A percentile compares a stretch with the other conserved stretches of the same genome.
Conservation (phyloP, 2,888 invertebrate species). For the Dasypogon diadema region DNA sequence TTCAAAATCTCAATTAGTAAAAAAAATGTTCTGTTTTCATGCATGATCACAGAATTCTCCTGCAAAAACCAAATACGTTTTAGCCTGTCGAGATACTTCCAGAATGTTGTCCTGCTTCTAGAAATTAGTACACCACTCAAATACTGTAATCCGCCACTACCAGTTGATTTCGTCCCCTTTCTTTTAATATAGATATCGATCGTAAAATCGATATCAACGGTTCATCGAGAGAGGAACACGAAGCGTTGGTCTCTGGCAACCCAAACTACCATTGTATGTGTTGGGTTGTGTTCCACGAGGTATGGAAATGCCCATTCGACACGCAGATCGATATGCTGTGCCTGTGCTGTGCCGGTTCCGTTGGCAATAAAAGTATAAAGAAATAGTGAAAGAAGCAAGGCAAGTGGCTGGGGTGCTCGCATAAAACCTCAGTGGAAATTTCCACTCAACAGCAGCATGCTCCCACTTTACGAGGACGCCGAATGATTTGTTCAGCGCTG, state of each 20-base stretch:
- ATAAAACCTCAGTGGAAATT: constrained; percentile 33
- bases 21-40: too few species aligned
- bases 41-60: too few species aligned
- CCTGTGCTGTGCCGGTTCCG: neutral
- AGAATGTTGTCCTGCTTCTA: too few species aligned
- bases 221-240: neutral
- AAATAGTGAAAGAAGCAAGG: neutral
- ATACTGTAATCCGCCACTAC: too few species aligned
- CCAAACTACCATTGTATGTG: neutral
- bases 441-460: constrained; percentile 25
- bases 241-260: neutral
- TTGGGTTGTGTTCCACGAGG: neutral
- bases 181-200: neutral
- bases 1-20: too few species aligned
- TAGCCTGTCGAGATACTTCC: too few species aligned
- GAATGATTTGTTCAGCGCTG: neutral
- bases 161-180: too few species aligned
- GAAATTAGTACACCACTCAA: too few species aligned
- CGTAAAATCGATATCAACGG: neutral
- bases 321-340: too few species aligned
- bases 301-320: neutral
- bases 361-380: neutral
- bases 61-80: too few species aligned
- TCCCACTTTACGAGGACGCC: neutral
- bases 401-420: too few species aligned